A percentile compares a stretch with the other conserved stretches of the same genome.
Evolutionary conservation across 2,113 vertebrate genomes (phyloP).

Genomic region (Okapia johnstoni): DNA sequence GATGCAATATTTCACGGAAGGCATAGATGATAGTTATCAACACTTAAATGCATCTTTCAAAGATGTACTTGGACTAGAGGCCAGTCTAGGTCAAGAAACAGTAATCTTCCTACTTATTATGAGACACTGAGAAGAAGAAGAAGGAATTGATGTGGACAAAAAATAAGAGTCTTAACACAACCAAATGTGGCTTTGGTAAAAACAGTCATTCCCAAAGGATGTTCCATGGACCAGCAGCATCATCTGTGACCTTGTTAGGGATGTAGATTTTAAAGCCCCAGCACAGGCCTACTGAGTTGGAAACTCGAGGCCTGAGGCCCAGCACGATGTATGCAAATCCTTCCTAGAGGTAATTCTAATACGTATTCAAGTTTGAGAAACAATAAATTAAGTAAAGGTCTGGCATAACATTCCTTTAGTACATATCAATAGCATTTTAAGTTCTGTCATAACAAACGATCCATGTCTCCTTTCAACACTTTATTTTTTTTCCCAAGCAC

Average conservation of each 20-base stretch:
- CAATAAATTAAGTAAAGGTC: neutral
- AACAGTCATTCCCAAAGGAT: neutral
- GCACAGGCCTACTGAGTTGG: neutral
- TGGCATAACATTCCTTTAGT: neutral
- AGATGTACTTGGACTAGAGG: neutral
- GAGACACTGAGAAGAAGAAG: neutral
- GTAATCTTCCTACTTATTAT: slow-evolving; percentile 6
- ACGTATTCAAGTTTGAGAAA: neutral
- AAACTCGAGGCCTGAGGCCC: neutral
- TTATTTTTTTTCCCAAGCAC: neutral
- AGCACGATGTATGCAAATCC: neutral
- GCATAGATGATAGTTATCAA: slow-evolving; percentile 40
- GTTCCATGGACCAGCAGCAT: too few species aligned
- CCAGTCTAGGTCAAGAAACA: slow-evolving; percentile 11
- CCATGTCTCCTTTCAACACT: neutral
- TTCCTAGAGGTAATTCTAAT: neutral
- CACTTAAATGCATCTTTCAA: slow-evolving; percentile 48
- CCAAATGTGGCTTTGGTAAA: neutral
- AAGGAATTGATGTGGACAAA: neutral
- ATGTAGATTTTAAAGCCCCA: neutral
- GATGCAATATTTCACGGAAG: slow-evolving; percentile 18
- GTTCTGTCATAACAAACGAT: neutral
- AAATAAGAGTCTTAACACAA: neutral
- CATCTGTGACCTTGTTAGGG: neutral
- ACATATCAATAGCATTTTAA: neutral